Conservation (phyloP, 2,797 vertebrate species). For the Myotis myotis region DNA sequence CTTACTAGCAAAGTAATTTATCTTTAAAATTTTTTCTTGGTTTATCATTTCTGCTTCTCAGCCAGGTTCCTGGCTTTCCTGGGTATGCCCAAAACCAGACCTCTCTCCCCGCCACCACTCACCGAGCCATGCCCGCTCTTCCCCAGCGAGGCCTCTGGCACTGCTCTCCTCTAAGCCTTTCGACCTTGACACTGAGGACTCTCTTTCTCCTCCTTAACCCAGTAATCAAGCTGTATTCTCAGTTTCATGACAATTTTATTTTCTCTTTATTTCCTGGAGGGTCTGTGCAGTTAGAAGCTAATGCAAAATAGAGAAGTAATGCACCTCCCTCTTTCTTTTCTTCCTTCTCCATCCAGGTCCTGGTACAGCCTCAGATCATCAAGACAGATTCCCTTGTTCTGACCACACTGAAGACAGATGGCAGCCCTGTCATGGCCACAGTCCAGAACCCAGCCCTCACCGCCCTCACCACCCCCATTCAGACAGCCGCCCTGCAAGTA, state of each 20-base stretch:
- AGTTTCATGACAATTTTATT: not conserved
- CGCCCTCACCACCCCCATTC: slow-evolving; percentile 92
- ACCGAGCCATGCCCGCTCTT: not conserved
- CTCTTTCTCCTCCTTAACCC: not conserved
- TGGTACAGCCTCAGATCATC: slow-evolving; percentile 97
- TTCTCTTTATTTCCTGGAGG: not conserved
- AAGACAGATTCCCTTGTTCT: slow-evolving; percentile 97
- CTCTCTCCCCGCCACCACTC: not conserved
- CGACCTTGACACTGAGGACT: not conserved
- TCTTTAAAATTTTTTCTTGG: not conserved
- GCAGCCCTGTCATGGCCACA: slow-evolving; percentile 93
- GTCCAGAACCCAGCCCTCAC: slow-evolving; percentile 95
- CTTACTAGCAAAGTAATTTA: not conserved
- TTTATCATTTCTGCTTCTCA: slow-evolving; percentile 22
- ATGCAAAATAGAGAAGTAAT: not conserved
- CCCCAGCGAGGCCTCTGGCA: not conserved
- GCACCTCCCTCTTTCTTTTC: not conserved
- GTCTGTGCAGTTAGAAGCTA: not conserved
- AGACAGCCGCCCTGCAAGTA: slow-evolving; percentile 95
- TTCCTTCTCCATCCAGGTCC: slow-evolving; percentile 85
- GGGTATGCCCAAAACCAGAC: not conserved
- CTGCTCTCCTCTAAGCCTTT: not conserved
- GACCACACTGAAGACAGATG: slow-evolving; percentile 95
- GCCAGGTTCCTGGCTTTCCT: not conserved
- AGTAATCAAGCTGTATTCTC: not conserved